Percentiles rank a stretch among this genome's conserved stretches.
phyloP scores from a whole-genome alignment of 2,113 vertebrate genomes.

The Leptodactylus fuscus region DNA sequence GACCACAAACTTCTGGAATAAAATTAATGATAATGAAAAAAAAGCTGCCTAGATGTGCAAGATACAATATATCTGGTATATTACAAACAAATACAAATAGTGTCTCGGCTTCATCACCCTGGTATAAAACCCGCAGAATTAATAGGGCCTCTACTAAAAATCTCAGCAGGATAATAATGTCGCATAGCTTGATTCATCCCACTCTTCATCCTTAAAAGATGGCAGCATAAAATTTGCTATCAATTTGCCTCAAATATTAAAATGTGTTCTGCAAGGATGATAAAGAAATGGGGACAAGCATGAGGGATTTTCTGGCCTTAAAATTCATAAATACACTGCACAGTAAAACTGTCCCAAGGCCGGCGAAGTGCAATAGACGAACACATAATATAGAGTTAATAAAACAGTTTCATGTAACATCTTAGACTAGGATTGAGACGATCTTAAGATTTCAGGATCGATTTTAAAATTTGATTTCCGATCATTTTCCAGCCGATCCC shows the following conservation, averaged over 20 bases:
- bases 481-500: too few relatives aligned
- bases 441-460: too few relatives aligned
- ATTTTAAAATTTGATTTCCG: too few relatives aligned
- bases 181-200: not conserved
- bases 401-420: not conserved
- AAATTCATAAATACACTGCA: not conserved
- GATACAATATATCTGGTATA: not conserved
- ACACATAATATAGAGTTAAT: slow-evolving; percentile 12
- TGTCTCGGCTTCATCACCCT: not conserved
- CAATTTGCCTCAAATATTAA: slow-evolving; percentile 4
- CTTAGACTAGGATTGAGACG: too few relatives aligned
- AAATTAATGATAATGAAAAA: slow-evolving; percentile 4
- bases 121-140: slow-evolving; percentile 13
- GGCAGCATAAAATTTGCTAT: slow-evolving; percentile 4
- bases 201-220: slow-evolving; percentile 27
- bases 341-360: not conserved
- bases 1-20: not conserved
- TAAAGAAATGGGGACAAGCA: not conserved
- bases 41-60: not conserved
- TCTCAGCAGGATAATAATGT: slow-evolving; percentile 26
- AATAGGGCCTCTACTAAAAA: slow-evolving; percentile 10
- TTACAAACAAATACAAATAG: slow-evolving; percentile 22
- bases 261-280: not conserved
- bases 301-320: not conserved
- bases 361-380: not conserved